Percentiles rank a stretch among this genome's conserved stretches.
These are phyloP conservation scores for Diachrysia chrysitis DNA, from an alignment of 2,888 invertebrate species.

Conservation along the genomic window DNA sequence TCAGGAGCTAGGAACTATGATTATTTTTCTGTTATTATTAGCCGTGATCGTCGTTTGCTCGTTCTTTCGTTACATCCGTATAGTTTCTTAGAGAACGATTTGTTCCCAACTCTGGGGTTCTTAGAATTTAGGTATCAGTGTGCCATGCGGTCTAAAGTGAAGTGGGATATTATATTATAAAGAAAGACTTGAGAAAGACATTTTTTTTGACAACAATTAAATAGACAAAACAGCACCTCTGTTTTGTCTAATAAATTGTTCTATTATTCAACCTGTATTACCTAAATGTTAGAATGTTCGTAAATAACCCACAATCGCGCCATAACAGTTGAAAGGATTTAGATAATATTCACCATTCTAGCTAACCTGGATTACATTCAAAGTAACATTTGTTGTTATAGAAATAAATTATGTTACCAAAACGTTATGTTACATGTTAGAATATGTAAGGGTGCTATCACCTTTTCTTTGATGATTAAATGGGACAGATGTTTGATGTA, in stretches of 20 bases:
- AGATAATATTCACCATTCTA: slow-evolving; percentile 1
- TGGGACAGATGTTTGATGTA: no score
- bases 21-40: background rate
- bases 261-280: background rate
- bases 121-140: no score
- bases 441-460: no score
- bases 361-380: background rate
- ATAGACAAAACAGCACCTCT: no score
- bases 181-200: no score
- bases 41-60: no score
- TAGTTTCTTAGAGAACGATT: no score
- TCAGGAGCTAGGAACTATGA: background rate
- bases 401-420: background rate
- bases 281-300: background rate
- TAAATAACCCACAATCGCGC: slow-evolving; percentile 1
- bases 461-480: background rate
- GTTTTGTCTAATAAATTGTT: background rate
- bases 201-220: no score
- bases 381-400: background rate
- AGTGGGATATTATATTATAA: no score
- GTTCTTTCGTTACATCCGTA: no score
- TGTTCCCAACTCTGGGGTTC: no score
- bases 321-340: background rate
- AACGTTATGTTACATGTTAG: background rate
- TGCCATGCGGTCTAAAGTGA: no score